Conservation (phyloP, 2,888 invertebrate species). For the Atherix ibis region DNA sequence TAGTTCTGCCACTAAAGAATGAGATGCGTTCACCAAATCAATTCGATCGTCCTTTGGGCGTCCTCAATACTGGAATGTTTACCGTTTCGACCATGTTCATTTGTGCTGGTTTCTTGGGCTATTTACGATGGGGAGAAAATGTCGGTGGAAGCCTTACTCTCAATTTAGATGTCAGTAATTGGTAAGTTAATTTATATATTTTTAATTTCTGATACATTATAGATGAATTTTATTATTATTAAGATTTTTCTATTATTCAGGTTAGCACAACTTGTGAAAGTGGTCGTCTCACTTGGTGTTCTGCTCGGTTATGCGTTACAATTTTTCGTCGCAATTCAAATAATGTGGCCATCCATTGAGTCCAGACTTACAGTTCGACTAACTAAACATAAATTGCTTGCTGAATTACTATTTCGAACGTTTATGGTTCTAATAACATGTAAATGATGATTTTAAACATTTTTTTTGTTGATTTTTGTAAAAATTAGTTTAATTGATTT, state of each 20-base stretch:
- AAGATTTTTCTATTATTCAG: conserved; percentile 34
- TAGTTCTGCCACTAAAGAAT: conserved; percentile 86
- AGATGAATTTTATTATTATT: conserved; percentile 5
- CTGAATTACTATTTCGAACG: conserved; percentile 56
- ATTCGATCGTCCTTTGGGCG: conserved; percentile 68
- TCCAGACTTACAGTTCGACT: conserved; percentile 38
- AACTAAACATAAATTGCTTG: conserved; percentile 38
- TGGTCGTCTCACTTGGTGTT: conserved; percentile 74
- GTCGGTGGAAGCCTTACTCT: conserved; percentile 76
- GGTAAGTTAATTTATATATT: too few species aligned
- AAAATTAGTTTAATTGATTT: conserved; percentile 6
- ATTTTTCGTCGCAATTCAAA: conserved; percentile 84
- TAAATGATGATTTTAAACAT: conserved; percentile 37
- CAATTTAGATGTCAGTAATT: conserved; percentile 45
- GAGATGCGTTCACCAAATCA: conserved; percentile 68
- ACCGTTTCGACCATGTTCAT: conserved; percentile 64
- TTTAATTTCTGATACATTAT: too few species aligned
- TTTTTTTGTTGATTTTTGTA: conserved; percentile 1
- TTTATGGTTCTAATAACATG: conserved; percentile 64
- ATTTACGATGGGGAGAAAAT: conserved; percentile 70
- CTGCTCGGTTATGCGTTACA: conserved; percentile 85
- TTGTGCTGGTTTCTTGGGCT: conserved; percentile 72
- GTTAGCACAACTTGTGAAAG: conserved; percentile 63
- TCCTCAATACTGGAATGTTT: conserved; percentile 79
- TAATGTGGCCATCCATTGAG: conserved; percentile 64